phyloP scores from a whole-genome alignment of 1,140 invertebrate species.

The Zaprionus taronus region DNA sequence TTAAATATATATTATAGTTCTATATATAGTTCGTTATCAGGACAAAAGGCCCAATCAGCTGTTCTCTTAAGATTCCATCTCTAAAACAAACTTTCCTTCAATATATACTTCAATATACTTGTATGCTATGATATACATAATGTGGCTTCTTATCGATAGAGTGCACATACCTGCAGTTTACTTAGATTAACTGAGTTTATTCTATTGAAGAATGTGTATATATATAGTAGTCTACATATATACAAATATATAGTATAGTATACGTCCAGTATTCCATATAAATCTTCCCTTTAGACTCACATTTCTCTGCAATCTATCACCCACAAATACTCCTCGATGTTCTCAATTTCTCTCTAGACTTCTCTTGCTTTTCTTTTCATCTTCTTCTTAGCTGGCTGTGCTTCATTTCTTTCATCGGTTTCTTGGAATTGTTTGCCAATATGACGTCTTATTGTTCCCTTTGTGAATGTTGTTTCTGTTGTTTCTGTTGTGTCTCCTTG shows the following conservation, averaged over 20 bases:
- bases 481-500: constrained; percentile 12
- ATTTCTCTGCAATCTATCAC: neutral
- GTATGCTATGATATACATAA: too few relatives aligned
- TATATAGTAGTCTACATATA: too few relatives aligned
- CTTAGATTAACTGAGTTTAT: neutral
- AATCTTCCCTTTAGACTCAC: too few relatives aligned
- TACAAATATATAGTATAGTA: too few relatives aligned
- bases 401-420: constrained; percentile 57
- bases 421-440: constrained; percentile 54
- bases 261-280: too few relatives aligned
- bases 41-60: too few relatives aligned
- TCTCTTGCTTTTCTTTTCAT: constrained; percentile 17
- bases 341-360: neutral
- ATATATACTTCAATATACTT: too few relatives aligned
- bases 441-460: constrained; percentile 28
- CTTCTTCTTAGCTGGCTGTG: constrained; percentile 23
- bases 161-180: constrained; percentile 40
- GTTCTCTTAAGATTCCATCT: too few relatives aligned
- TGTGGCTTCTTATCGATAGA: neutral
- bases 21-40: too few relatives aligned
- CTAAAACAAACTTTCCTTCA: too few relatives aligned
- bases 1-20: too few relatives aligned
- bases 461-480: constrained; percentile 1
- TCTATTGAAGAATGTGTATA: too few relatives aligned
- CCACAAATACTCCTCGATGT: neutral